These are phyloP conservation scores for Antheraea yamamai DNA, from an alignment of 2,888 invertebrate genomes.

Conservation along the genomic window DNA sequence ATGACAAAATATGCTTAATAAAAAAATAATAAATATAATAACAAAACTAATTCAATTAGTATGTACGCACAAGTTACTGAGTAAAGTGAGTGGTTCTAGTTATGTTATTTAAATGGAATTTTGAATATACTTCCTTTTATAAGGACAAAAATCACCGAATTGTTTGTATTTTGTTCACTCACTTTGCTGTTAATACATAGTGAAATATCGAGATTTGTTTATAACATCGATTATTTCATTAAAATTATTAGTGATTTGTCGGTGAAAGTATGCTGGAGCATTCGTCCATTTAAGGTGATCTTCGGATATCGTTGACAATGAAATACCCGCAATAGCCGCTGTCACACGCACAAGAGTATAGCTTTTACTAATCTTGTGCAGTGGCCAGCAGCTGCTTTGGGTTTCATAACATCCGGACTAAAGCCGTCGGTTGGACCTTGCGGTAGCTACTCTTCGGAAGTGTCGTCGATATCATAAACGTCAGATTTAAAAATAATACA, in stretches of 20 bases:
- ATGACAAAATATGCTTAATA: constrained; percentile 14
- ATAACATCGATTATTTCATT: not conserved
- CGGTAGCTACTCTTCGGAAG: constrained; percentile 34
- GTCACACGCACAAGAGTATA: constrained; percentile 99
- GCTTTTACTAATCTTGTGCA: constrained; percentile 94
- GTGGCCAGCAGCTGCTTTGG: constrained; percentile 99
- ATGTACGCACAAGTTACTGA: not conserved
- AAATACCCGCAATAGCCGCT: constrained; percentile 97
- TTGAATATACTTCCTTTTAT: constrained; percentile 18
- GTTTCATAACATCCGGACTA: constrained; percentile 74
- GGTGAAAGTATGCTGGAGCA: not conserved
- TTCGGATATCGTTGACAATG: constrained; percentile 69
- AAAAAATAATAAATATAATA: constrained; percentile 15
- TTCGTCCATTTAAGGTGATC: constrained; percentile 20
- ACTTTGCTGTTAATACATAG: constrained; percentile 29
- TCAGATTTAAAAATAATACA: constrained; percentile 26
- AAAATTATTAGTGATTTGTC: not conserved
- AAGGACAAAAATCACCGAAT: constrained; percentile 27
- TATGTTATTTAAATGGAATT: constrained; percentile 7
- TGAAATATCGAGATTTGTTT: not conserved
- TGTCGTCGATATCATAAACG: constrained; percentile 6
- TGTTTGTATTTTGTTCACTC: constrained; percentile 25
- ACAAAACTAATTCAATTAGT: constrained; percentile 16
- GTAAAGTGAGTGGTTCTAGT: constrained; percentile 23
- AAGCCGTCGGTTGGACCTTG: constrained; percentile 40